Evolutionary conservation across 23 tunicate species (phyloP), one percentile per base, ranked within the genome.

Genomic region (Pegea sp.): DNA sequence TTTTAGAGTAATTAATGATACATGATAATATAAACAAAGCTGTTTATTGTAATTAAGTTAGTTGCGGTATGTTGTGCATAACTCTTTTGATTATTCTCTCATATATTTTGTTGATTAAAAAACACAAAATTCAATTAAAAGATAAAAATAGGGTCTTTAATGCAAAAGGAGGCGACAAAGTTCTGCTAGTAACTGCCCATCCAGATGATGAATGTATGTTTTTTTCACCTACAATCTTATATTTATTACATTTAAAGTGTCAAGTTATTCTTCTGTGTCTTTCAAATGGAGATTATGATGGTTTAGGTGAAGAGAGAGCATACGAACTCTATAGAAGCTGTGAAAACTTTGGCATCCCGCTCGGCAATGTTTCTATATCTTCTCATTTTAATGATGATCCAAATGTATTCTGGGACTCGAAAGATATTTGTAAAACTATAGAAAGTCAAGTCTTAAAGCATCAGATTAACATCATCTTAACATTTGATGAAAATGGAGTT

Each of bases 151-250:
- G 11, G 16, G 16, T 8, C 13, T 16, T 38, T 38, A 16, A 16
- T 38, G 46, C 46, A 38, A 38, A 38, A 38, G 46, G 13, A 38
- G 16, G 16, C 11, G 64, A 64, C 70, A 71, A 31, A 11, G 80
- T 58, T 5, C 32, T 80, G 18, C 54, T 80, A 0, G 80, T 80
- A 7, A 59, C 63, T 2, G 63, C 75, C 44, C 93, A 80, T 48
- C 93, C 93, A 22, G 93, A 80, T 61, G 93, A 80, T 54, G 93
- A 80, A 56, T 71, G 93, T 49, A 46, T 80, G 52, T 80, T 80
- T 46, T 80, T 80, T 33, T 56, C 76, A 4, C 93, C 93, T 31
- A 80, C 93, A 7, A 30, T 80, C 28, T 54, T 58, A 11, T 60
- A 71, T 56, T 53, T 80, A 29, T 53, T 24, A 24, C 30, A 66